Evolutionary conservation across 2,113 vertebrate genomes (phyloP), one percentile per base, ranked within the genome.

Genomic region (Xenus cinereus): DNA sequence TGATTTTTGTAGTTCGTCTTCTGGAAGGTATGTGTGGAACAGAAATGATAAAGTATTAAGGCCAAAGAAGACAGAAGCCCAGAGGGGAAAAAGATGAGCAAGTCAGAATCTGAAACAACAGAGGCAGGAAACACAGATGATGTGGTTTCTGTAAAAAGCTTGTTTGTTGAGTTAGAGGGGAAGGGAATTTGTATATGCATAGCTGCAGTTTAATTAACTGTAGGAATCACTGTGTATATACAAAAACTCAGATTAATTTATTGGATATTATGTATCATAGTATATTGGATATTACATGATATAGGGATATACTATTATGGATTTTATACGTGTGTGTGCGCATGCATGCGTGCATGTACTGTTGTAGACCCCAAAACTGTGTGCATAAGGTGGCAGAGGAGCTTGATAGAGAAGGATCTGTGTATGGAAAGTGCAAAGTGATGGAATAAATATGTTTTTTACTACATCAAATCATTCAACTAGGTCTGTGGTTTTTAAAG

Each of bases 41-140:
- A 87, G n/a, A 89, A 81, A 84, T 1, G 18, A 39, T 54, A 51
- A 93, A 84, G 37, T 59, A 1, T 3, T 71, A 78, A 95, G 51
- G 87, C 73, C 54, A 94, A 79, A 87, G 75, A 94, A 94, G 84
- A 57, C 45, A 86, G 72, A 91, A 93, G 59, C 84, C 91, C 77
- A 67, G 87, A 89, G 81, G 73, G 67, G 4, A 45, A 69, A 89
- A 84, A 50, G 72, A 62, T 80, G 76, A 95, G 68, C 93, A 96
- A 94, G 95, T 94, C 84, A 84, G 87, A 95, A 95, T 89, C 73
- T 91, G 96, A 94, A 95, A 81, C 18, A 97, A 84, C 67, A 69
- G 15, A 91, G 83, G 75, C 89, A 94, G 76, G 76, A 71, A 94
- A 93, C 17, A 43, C 73, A 66, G 69, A 84, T 84, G 51, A 77